Base-by-base conservation (phyloP, 2,888 invertebrate species). In the Zootermopsis nevadensis region DNA sequence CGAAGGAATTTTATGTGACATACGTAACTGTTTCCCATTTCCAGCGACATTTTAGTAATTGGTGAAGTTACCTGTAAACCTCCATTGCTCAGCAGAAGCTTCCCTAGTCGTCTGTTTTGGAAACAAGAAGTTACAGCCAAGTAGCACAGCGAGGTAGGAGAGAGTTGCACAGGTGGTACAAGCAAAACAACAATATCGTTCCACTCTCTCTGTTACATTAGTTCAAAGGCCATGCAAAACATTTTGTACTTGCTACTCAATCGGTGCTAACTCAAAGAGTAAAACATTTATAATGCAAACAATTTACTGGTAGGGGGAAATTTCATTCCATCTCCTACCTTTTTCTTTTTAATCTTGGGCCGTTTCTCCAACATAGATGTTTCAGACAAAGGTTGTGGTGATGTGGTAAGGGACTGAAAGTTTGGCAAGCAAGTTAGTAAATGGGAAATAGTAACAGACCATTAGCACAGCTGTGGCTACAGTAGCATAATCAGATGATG, bases 51-150 rank as follows among this genome's bases (percentile, higher is more conserved):
- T 33, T 30, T 30, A 33, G 69, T 15, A 69, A 69, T 22, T 69
- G 19, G 66, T 69, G 48, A 84, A 80, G 80, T 85, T 89, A 89
- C 89, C 89, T 89, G 89, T 88, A 87, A 89, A 88, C 88, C 88
- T 88, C 88, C 89, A 88, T 88, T 88, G 88, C 88, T 89, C 89
- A 87, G 88, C 88, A 88, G 87, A 87, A 87, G 88, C 86, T 88
- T 88, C 89, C 88, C 88, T 88, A 88, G 88, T 88, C 87, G 88
- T 89, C 89, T 89, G 89, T 89, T 87, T 83, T 81, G 87, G 87
- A 88, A 89, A 87, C 87, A 89, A 89, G 84, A 84, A 84, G 84
- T 83, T 80, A 84, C 42, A 72, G 82, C 81, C 77, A 83, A 38
- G 80, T 66, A 77, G 27, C 42, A 33, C 15, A 69, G 33, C 24